Conservation (phyloP, 2,888 invertebrate species). For the Eilema depressum region DNA sequence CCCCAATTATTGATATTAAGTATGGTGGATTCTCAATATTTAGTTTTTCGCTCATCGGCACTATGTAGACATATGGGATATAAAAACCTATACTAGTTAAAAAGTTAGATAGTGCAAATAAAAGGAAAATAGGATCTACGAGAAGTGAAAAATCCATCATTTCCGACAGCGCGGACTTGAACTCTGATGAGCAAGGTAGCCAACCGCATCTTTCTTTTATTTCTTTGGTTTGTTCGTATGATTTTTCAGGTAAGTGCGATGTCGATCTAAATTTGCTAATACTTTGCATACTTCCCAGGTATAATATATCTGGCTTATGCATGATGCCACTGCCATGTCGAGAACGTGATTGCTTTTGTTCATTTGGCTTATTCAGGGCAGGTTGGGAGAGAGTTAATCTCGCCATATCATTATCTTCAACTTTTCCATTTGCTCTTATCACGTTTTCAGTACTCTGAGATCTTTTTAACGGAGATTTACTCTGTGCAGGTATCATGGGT, state of each 20-base stretch:
- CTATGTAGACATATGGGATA: conserved; percentile 96
- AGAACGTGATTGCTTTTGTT: conserved; percentile 68
- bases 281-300: conserved; percentile 91
- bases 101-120: conserved; percentile 97
- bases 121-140: conserved; percentile 94
- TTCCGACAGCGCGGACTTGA: conserved; percentile 90
- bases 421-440: conserved; percentile 72
- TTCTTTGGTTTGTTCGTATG: conserved; percentile 70
- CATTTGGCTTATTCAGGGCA: conserved; percentile 84
- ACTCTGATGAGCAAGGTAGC: conserved; percentile 90
- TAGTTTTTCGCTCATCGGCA: conserved; percentile 90
- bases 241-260: conserved; percentile 74
- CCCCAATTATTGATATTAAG: conserved; percentile 93
- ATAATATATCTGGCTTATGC: conserved; percentile 95
- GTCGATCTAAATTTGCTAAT: conserved; percentile 85
- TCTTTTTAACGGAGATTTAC: conserved; percentile 81
- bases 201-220: conserved; percentile 84
- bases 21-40: conserved; percentile 89
- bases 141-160: conserved; percentile 96
- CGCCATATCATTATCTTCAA: conserved; percentile 76
- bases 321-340: conserved; percentile 92
- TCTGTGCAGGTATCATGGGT: conserved; percentile 76
- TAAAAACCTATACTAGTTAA: conserved; percentile 98
- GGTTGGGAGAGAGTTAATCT: conserved; percentile 92
- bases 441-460: conserved; percentile 88